These are phyloP conservation scores for Eurois occulta DNA, from an alignment of 2,888 invertebrate species.

Conservation along the genomic window DNA sequence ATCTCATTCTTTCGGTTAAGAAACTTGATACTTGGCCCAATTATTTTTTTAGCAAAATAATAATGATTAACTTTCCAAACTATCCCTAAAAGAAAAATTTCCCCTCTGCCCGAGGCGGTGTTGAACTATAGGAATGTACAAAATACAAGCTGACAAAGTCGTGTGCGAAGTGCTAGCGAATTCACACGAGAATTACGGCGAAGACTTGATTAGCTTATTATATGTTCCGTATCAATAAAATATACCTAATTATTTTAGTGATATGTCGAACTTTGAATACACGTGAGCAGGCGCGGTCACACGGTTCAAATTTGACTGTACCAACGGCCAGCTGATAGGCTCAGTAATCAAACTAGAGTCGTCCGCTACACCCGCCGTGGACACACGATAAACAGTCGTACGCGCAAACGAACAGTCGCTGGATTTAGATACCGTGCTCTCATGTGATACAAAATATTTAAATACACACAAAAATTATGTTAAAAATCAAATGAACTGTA, in stretches of 20 bases:
- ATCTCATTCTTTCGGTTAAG: no score
- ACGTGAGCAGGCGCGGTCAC: conserved; percentile 73
- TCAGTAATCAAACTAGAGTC: conserved; percentile 80
- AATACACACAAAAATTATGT: conserved; percentile 58
- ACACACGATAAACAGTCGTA: conserved; percentile 73
- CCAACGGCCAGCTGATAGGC: conserved; percentile 83
- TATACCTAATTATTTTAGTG: conserved; percentile 52
- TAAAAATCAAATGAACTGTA: conserved; percentile 81
- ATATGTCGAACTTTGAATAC: conserved; percentile 61
- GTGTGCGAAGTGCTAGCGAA: not conserved
- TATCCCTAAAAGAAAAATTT: not conserved
- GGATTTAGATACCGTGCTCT: conserved; percentile 38
- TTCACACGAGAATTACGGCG: conserved; percentile 11
- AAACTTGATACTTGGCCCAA: no score
- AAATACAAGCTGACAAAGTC: not conserved
- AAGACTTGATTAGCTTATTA: conserved; percentile 43
- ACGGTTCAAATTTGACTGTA: conserved; percentile 87
- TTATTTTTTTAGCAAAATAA: not conserved
- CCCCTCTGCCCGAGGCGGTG: not conserved
- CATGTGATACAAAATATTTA: conserved; percentile 50
- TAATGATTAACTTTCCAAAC: not conserved
- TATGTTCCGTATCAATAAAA: conserved; percentile 26
- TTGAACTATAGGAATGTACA: not conserved
- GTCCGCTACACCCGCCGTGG: conserved; percentile 78
- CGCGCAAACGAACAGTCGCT: conserved; percentile 74